These are phyloP conservation scores for Tokudaia muenninki DNA, from an alignment of 2,797 vertebrate species.

Conservation along the genomic window DNA sequence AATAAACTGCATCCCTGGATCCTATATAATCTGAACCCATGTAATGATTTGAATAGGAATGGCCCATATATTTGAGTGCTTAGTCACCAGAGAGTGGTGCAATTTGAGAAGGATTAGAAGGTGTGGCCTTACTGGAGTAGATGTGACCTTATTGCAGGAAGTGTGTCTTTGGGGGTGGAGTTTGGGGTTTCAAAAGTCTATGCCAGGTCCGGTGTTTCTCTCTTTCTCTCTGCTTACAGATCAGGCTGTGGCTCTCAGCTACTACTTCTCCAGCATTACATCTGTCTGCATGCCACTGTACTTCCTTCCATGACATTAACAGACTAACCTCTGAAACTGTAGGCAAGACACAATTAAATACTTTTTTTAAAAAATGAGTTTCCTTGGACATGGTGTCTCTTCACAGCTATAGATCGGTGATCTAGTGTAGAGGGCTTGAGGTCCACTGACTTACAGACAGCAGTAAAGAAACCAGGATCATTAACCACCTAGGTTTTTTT, in stretches of 20 bases:
- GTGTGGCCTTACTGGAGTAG: background rate
- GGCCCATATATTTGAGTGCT: background rate
- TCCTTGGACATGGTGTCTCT: background rate
- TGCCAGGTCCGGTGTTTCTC: background rate
- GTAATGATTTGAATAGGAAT: background rate
- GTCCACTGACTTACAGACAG: background rate
- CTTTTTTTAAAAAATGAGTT: background rate
- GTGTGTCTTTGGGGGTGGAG: background rate
- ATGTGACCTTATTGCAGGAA: background rate
- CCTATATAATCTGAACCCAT: background rate
- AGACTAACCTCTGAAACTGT: background rate
- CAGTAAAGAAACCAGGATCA: background rate
- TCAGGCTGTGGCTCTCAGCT: background rate
- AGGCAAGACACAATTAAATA: background rate
- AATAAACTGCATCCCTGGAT: background rate
- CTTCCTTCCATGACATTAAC: background rate
- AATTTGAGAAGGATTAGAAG: background rate
- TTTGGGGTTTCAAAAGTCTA: background rate
- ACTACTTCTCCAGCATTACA: background rate
- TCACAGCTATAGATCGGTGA: background rate
- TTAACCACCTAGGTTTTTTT: background rate
- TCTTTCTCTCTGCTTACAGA: background rate
- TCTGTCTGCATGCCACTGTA: background rate
- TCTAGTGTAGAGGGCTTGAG: background rate
- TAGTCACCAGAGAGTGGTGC: background rate